phyloP scores from a whole-genome alignment of 1,140 invertebrate species.

The Cyrtorhinus lividipennis region DNA sequence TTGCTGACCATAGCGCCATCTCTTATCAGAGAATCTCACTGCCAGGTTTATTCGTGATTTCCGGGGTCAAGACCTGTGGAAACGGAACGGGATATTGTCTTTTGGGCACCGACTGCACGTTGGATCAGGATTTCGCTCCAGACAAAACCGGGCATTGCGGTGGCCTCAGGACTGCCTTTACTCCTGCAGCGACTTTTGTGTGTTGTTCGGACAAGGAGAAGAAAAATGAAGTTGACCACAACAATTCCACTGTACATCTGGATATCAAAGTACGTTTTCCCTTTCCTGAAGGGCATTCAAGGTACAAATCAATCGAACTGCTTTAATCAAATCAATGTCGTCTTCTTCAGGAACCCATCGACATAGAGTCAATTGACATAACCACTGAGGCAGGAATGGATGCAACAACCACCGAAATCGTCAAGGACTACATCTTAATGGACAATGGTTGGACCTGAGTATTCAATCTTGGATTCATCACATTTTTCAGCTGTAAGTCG shows the following conservation, averaged over 20 bases:
- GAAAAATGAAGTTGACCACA: conserved; percentile 2
- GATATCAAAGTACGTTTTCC: background rate
- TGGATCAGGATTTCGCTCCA: conserved; percentile 32
- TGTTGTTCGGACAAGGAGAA: conserved; percentile 30
- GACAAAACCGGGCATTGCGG: conserved; percentile 32
- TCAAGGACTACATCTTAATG: background rate
- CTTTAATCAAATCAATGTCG: background rate
- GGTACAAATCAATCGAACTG: too few relatives aligned
- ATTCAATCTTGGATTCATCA: too few relatives aligned
- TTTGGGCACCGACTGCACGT: conserved; percentile 29
- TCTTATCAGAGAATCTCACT: too few relatives aligned
- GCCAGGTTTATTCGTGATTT: conserved; percentile 34
- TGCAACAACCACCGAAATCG: background rate
- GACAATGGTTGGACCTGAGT: too few relatives aligned
- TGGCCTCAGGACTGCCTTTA: conserved; percentile 32
- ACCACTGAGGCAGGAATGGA: background rate
- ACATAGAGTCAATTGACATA: background rate
- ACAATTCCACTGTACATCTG: background rate
- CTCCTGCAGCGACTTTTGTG: conserved; percentile 31
- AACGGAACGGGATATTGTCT: conserved; percentile 32
- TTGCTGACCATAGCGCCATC: too few relatives aligned
- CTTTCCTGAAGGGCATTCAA: too few relatives aligned
- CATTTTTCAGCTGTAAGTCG: too few relatives aligned
- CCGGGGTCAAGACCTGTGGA: conserved; percentile 32
- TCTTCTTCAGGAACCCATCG: background rate